phyloP scores from a whole-genome alignment of 2,888 invertebrate species.

The Nesidiocoris tenuis region DNA sequence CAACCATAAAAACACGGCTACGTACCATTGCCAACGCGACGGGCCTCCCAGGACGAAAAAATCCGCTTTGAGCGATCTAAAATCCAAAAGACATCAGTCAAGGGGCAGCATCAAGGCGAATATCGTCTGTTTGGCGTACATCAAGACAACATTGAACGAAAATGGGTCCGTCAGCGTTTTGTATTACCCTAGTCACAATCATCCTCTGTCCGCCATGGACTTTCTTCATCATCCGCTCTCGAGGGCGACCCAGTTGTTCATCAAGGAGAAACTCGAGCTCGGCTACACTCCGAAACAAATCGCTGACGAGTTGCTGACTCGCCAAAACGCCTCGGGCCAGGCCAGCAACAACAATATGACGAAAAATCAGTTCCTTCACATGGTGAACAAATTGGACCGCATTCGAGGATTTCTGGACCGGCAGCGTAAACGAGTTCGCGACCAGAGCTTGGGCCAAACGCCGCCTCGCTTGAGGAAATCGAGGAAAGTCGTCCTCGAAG shows the following conservation, averaged over 20 bases:
- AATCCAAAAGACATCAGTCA: background rate
- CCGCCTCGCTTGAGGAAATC: background rate
- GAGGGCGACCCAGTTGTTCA: constrained; percentile 19
- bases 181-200: constrained; percentile 31
- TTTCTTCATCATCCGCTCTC: constrained; percentile 23
- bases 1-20: constrained; percentile 27
- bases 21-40: constrained; percentile 28
- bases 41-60: constrained; percentile 3
- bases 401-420: constrained; percentile 30
- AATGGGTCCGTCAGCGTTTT: constrained; percentile 11
- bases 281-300: constrained; percentile 24
- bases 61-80: background rate
- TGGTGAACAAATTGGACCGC: constrained; percentile 29
- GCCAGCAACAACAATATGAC: constrained; percentile 9
- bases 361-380: constrained; percentile 29
- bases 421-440: constrained; percentile 15
- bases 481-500: constrained; percentile 13
- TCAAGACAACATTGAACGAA: constrained; percentile 19
- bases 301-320: constrained; percentile 16
- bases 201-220: constrained; percentile 29
- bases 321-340: constrained; percentile 13
- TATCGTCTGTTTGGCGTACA: constrained; percentile 26
- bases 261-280: constrained; percentile 23
- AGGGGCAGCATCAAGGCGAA: constrained; percentile 29
- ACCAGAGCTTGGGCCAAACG: background rate